Evolutionary conservation across 2,888 invertebrate genomes (phyloP).

Genomic region (Drosophila engyochracea): DNA sequence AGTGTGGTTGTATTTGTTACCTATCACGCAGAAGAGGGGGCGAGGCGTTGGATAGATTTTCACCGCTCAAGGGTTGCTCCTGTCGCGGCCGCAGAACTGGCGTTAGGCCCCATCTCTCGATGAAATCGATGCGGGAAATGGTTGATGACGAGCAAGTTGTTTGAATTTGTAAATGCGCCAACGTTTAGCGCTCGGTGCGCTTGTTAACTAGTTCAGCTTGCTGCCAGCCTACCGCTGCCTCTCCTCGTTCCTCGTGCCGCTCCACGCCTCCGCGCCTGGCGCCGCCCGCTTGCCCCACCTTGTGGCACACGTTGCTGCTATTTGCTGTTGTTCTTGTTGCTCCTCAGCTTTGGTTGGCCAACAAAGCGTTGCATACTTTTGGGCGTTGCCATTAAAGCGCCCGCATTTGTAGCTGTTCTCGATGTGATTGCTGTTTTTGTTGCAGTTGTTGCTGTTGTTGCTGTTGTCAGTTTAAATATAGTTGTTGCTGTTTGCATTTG

Average conservation of each 20-base stretch:
- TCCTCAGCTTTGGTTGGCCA: conserved; percentile 33
- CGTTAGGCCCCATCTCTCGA: conserved; percentile 99
- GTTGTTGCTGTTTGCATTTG: conserved; percentile 33
- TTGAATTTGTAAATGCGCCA: conserved; percentile 83
- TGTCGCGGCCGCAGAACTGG: conserved; percentile 98
- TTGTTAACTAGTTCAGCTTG: conserved; percentile 36
- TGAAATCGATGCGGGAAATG: conserved; percentile 99
- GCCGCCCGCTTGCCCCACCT: conserved; percentile 24
- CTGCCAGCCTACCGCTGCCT: conserved; percentile 19
- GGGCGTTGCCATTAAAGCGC: conserved; percentile 60
- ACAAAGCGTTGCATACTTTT: conserved; percentile 61
- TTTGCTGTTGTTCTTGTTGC: conserved; percentile 30
- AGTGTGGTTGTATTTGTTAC: conserved; percentile 69
- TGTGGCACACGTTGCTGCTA: conserved; percentile 54
- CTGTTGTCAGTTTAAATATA: not conserved
- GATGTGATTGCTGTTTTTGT: conserved; percentile 6
- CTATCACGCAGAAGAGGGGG: conserved; percentile 86
- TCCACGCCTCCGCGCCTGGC: conserved; percentile 19
- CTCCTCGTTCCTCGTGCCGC: conserved; percentile 15
- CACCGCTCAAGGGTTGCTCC: conserved; percentile 93
- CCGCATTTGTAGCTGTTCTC: conserved; percentile 20
- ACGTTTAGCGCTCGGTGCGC: conserved; percentile 59
- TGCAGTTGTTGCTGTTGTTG: not conserved
- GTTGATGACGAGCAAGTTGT: conserved; percentile 85
- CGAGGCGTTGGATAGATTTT: conserved; percentile 85